Evolutionary conservation across 2,797 vertebrate species (phyloP).

Genomic region (Pteronotus mesoamericanus): DNA sequence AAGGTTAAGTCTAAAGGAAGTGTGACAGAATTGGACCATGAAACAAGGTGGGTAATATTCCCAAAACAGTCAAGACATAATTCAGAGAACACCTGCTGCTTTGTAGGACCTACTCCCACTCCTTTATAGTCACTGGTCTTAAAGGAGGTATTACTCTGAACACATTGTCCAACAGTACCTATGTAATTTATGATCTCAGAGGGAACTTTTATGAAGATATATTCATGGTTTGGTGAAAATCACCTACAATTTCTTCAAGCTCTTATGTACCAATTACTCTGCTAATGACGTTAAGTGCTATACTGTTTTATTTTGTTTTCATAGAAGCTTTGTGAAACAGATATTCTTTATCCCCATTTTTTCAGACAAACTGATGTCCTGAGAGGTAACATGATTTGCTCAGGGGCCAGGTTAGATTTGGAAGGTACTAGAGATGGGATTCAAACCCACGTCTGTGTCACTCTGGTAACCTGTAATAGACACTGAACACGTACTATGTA

Average conservation of each 20-base stretch:
- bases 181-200: neutral
- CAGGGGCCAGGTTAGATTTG: neutral
- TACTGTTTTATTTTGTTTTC: neutral
- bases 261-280: neutral
- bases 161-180: neutral
- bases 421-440: neutral
- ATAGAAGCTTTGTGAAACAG: neutral
- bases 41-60: neutral
- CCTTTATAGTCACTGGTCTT: neutral
- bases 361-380: neutral
- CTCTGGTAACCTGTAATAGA: neutral
- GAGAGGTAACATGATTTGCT: neutral
- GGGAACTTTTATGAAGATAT: neutral
- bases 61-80: neutral
- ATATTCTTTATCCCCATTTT: neutral
- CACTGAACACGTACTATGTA: neutral
- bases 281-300: neutral
- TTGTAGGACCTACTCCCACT: neutral
- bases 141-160: neutral
- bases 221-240: neutral
- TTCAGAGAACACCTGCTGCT: neutral
- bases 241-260: neutral
- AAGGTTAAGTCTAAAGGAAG: neutral
- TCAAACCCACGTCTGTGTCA: neutral
- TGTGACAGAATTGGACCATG: neutral